Conservation (phyloP, 2,888 invertebrate species). For the Lepidocyrtinus sp. region DNA sequence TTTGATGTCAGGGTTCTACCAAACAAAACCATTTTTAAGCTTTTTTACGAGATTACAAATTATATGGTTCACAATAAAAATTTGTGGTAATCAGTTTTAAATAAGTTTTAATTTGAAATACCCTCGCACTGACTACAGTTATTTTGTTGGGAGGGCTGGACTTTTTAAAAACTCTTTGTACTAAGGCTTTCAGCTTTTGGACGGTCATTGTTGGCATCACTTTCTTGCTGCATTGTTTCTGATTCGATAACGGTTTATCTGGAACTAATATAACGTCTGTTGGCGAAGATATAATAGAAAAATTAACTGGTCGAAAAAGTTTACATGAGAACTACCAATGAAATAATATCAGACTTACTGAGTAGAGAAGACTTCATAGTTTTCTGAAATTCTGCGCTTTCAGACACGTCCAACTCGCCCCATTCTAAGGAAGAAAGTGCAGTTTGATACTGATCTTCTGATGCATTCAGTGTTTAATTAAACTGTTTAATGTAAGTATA, state of each 20-base stretch:
- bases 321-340: not conserved
- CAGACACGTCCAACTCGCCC: conserved; percentile 86
- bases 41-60: not conserved
- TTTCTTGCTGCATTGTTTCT: too few relatives aligned
- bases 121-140: conserved; percentile 73
- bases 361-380: conserved; percentile 82
- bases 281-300: conserved; percentile 16
- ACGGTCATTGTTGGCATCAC: conserved; percentile 85
- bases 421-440: conserved; percentile 78
- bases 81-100: not conserved
- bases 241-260: conserved; percentile 74
- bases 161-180: conserved; percentile 82
- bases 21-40: conserved; percentile 17
- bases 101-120: conserved; percentile 65
- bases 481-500: not conserved
- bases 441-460: too few relatives aligned
- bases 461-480: not conserved
- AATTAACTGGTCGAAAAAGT: conserved; percentile 61
- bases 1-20: conserved; percentile 78
- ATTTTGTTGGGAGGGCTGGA: conserved; percentile 73
- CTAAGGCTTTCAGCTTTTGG: conserved; percentile 86
- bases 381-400: conserved; percentile 76
- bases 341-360: conserved; percentile 69
- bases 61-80: not conserved
- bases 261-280: conserved; percentile 51